Evolutionary conservation across 1,140 invertebrate species (phyloP).

Genomic region (Rhizoglyphus robini): DNA sequence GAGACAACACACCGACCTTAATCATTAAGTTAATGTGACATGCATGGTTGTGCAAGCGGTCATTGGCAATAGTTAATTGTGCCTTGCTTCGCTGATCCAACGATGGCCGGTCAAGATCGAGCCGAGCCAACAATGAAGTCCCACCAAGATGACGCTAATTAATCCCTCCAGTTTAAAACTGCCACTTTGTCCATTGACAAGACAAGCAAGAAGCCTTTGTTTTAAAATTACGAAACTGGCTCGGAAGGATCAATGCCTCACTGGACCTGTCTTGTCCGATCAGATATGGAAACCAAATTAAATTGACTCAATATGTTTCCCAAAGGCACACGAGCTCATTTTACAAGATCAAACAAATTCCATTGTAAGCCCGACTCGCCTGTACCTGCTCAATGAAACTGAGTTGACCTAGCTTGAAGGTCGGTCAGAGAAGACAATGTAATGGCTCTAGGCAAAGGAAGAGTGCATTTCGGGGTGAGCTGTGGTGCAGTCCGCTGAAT

Average conservation of each 20-base stretch:
- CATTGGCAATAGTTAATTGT: no score
- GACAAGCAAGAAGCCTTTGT: background rate
- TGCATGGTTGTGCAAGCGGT: background rate
- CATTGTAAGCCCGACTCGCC: no score
- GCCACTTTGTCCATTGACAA: conserved; percentile 3
- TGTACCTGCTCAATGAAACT: no score
- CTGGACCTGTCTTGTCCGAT: background rate
- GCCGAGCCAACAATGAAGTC: background rate
- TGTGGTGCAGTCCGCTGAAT: conserved; percentile 21
- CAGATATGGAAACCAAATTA: no score
- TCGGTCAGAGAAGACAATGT: no score
- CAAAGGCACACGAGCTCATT: background rate
- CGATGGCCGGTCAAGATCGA: background rate
- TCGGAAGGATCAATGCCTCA: background rate
- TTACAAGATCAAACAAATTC: background rate
- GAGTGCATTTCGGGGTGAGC: conserved; percentile 5
- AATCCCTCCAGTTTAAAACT: conserved; percentile 10
- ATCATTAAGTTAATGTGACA: no score
- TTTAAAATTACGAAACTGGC: conserved; percentile 6
- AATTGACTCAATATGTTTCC: background rate
- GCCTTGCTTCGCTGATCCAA: no score
- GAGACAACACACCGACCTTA: no score
- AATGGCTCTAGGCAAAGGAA: background rate
- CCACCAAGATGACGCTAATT: background rate
- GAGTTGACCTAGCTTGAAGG: no score